Evolutionary conservation across 2,113 vertebrate genomes (phyloP).

Genomic region (Cettia cetti): DNA sequence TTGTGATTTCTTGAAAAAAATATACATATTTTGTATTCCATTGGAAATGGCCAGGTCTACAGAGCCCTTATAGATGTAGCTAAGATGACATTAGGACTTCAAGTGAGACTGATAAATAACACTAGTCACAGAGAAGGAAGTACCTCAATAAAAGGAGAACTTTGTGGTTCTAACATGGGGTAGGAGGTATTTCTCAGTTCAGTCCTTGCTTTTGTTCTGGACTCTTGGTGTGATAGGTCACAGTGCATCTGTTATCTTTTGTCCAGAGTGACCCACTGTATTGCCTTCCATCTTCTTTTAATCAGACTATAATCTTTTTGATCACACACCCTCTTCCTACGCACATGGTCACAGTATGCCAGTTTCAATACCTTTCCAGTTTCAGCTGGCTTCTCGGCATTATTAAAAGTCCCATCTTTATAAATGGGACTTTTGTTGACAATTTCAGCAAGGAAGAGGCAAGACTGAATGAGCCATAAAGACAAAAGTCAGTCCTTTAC

Average conservation of each 20-base stretch:
- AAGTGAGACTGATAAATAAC: not conserved
- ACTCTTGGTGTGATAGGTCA: not conserved
- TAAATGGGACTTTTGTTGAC: not conserved
- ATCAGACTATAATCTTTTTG: not conserved
- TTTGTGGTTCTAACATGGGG: not conserved
- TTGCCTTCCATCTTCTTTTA: not conserved
- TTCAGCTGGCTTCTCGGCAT: not conserved
- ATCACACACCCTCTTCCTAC: not conserved
- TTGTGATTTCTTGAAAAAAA: not conserved
- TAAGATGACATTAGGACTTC: not conserved
- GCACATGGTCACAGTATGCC: not conserved
- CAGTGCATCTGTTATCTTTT: not conserved
- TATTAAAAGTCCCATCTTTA: not conserved
- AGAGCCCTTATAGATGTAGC: not conserved
- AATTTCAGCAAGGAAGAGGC: not conserved
- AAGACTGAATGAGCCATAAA: not conserved
- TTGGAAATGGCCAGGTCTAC: not conserved
- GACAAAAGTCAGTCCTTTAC: not conserved
- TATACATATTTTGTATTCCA: not conserved
- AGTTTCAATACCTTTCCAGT: not conserved
- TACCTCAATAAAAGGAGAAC: not conserved
- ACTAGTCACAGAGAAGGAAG: not conserved
- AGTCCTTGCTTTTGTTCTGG: not conserved
- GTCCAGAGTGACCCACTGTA: not conserved
- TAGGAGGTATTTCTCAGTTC: not conserved